Evolutionary conservation across 2,797 vertebrate genomes (phyloP).

Genomic region (Enteromius trimaculatus): DNA sequence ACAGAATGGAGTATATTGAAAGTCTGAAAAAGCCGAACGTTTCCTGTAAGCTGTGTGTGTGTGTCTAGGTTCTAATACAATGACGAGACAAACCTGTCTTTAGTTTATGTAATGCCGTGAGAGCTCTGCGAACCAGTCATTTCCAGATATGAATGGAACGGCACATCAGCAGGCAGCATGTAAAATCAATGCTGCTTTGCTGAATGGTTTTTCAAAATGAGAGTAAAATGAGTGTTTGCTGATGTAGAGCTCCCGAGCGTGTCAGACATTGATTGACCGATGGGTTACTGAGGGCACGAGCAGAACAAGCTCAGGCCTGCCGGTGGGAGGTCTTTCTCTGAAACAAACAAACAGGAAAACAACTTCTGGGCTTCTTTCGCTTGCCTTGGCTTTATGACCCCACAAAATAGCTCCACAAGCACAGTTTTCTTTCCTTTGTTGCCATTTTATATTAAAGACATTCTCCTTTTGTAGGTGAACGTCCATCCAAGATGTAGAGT

Average conservation of each 20-base stretch:
- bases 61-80: neutral
- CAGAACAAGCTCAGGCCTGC: neutral
- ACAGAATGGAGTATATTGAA: too few species aligned
- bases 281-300: neutral
- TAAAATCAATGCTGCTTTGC: slow-evolving; percentile 65
- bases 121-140: slow-evolving; percentile 51
- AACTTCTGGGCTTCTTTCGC: neutral
- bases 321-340: neutral
- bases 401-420: neutral
- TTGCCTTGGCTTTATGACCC: neutral
- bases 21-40: too few species aligned
- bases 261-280: slow-evolving; percentile 29
- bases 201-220: slow-evolving; percentile 59
- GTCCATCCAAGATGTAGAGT: neutral
- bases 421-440: neutral
- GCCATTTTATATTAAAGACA: neutral
- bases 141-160: slow-evolving; percentile 47
- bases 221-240: slow-evolving; percentile 48
- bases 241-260: slow-evolving; percentile 52
- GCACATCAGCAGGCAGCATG: slow-evolving; percentile 41
- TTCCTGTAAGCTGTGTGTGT: too few species aligned
- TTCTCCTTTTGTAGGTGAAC: neutral
- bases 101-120: slow-evolving; percentile 1
- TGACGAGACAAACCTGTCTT: neutral
- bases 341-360: neutral